A percentile compares a stretch with the other conserved stretches of the same genome.
Conservation (phyloP, 2,888 invertebrate species). For the Pollenia amentaria region DNA sequence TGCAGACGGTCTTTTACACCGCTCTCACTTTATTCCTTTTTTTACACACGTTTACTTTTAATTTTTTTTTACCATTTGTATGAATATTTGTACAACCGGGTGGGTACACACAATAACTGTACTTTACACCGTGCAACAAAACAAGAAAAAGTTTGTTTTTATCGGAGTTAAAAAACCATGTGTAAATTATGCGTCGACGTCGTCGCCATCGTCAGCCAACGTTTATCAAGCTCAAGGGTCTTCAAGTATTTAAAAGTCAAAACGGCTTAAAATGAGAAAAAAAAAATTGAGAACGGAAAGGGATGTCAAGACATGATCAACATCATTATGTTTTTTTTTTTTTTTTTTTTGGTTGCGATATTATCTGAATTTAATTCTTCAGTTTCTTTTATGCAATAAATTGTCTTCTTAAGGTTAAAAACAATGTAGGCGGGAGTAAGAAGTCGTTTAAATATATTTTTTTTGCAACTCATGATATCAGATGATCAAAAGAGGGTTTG, state of each 20-base stretch:
- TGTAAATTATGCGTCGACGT: conserved; percentile 65
- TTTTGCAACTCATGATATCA: conserved; percentile 46
- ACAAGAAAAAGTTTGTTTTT: conserved; percentile 28
- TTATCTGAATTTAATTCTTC: conserved; percentile 59
- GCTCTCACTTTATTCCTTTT: conserved; percentile 25
- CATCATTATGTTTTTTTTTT: conserved; percentile 12
- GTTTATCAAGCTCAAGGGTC: conserved; percentile 67
- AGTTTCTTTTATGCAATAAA: conserved; percentile 47
- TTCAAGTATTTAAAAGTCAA: conserved; percentile 52
- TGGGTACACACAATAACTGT: conserved; percentile 61
- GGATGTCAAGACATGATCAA: conserved; percentile 72
- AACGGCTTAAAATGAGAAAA: conserved; percentile 30
- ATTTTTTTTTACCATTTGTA: conserved; percentile 35
- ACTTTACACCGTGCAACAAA: conserved; percentile 47
- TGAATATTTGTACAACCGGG: background rate
- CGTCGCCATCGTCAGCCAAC: conserved; percentile 27
- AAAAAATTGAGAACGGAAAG: conserved; percentile 70
- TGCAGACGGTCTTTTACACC: conserved; percentile 55
- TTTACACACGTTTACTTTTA: conserved; percentile 56
- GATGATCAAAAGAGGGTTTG: conserved; percentile 54
- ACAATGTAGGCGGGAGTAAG: conserved; percentile 59
- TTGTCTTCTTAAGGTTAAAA: conserved; percentile 13
- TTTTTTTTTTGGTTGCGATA: conserved; percentile 57
- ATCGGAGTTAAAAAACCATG: conserved; percentile 47
- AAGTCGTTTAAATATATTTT: conserved; percentile 37